Evolutionary conservation across 2,888 invertebrate genomes (phyloP), one percentile per base, ranked within the genome.

Genomic region (Pheosia tremula): DNA sequence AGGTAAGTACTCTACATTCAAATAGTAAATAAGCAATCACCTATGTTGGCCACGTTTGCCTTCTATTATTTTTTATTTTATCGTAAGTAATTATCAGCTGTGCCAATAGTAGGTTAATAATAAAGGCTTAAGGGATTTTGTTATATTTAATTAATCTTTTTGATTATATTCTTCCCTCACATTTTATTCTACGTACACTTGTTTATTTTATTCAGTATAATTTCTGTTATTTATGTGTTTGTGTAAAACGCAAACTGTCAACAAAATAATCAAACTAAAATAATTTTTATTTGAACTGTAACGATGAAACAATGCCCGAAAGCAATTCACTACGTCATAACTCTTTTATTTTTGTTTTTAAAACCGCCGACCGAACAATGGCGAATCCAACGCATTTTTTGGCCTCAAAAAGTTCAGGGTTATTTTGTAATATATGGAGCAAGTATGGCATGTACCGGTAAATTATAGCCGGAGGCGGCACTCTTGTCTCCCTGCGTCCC

Each of bases 341-440:
- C 64, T 67, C 63, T 61, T 74, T 72, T 72, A 71, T 72, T 71
- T 58, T 60, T 63, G 61, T 62, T 69, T 67, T 57, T 39, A 59
- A 67, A 66, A 64, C 63, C 11, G 57, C 61, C 10, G 2, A 24
- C n/a, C 55, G 49, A 47, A 74, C 70, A 68, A 70, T 72, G 57
- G 73, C 47, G 57, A 62, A 47, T 11, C 63, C 59, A 67, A 65
- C 66, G 69, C 56, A 66, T 63, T 69, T 75, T 75, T 72, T 72
- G 59, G 59, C 13, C 60, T 56, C 63, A 72, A 69, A 71, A 74
- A 74, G 63, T 67, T 72, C 67, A 53, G 58, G 60, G 64, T 66
- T 71, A 53, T 64, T 71, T 55, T 64, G 71, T 71, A 71, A 67
- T 64, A 53, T 37, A 53, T 53, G 53, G 62, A 66, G 53, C 50